Base-by-base conservation (phyloP, 2,888 invertebrate genomes). In the Calameuta pallipes region DNA sequence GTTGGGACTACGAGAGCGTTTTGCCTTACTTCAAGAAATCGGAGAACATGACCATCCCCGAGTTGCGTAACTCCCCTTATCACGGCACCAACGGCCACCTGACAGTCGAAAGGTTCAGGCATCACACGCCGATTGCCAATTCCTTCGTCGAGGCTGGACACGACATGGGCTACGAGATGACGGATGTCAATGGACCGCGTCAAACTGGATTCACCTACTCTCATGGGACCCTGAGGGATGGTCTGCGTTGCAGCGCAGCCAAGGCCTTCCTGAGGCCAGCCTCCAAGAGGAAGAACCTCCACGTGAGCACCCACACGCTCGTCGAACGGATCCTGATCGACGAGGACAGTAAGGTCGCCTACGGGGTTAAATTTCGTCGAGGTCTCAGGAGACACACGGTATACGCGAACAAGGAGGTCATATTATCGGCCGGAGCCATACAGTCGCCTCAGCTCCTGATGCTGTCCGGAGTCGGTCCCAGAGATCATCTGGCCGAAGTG, bases 391-490 rank as follows among this genome's bases (percentile, higher is more conserved):
- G 92, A 12, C 92, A 92, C 78, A 92, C 92, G n/a, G 93, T 95
- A 0, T 92, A 92, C 81, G 96, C 96, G 0, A 85, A 82, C 37
- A 93, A 92, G 12, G 98, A 98, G 91, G 94, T 98, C 0, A 96
- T 99, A 81, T 90, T 99, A 69, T 95, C 97, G 31, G 97, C 97
- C 0, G 99, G 98, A 1, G 92, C 97, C 0, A 93, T 98, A 82
- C 96, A 96, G 87, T 95, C 96, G 3, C 97, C 98, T 0, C 97
- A 98, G 88, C 86, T 98, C 31, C 92, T 98, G 56, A 96, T 97
- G 96, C 89, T 98, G 71, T 97, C 97, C 1, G 98, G 98, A 0
- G 93, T 97, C 15, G 96, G 97, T 4, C 95, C 96, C 0, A 92
- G 92, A 6, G 91, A 93, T 12, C 94, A 96, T 87, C 92, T 96